Evolutionary conservation across 1,140 invertebrate species (phyloP), one percentile per base, ranked within the genome.

Genomic region (Cydia fagiglandana): DNA sequence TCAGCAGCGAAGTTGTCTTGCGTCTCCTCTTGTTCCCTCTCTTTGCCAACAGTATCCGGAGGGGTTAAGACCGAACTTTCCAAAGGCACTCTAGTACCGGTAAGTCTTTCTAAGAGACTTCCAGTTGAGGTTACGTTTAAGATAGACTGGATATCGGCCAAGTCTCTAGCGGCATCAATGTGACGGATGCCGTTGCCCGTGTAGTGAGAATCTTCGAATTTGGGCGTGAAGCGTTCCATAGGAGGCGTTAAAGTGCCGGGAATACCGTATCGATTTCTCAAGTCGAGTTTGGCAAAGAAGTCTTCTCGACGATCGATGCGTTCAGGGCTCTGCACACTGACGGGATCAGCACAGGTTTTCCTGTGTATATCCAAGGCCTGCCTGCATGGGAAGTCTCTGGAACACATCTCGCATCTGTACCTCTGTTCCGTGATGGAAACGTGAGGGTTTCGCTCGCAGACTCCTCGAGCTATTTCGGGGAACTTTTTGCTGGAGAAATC

Each of bases 141-240:
- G 73, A 97, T 97, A 3, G 96, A 96, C 81, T 96, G 96, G 30
- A 97, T 97, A 80, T 97, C 97, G n/a, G 97, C 97, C 70, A 97
- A 89, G 83, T 97, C 96, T 86, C 95, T 95, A 10, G 94, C 94
- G 73, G 94, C 88, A 81, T 94, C 93, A 56, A 90, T 89, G 77
- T 90, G 88, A 78, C 90, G 86, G 13, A 92, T 89, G 13, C 90
- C 89, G 73, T 91, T 89, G 17, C 81, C 78, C 17, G 80, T 77
- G 10, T 87, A 76, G 76, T 89, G 89, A 17, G 79, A 80, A 75
- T 93, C 90, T 12, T 93, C 88, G 41, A 86, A 91, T 74, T 93
- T 92, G 0, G 90, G 79, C 5, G 90, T 84, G 64, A 91, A 93
- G 79, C 86, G 85, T 66, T 90, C 89, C 87, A 90, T 89, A 6